Conservation (phyloP, 2,888 invertebrate genomes). For the Oligia strigilis region DNA sequence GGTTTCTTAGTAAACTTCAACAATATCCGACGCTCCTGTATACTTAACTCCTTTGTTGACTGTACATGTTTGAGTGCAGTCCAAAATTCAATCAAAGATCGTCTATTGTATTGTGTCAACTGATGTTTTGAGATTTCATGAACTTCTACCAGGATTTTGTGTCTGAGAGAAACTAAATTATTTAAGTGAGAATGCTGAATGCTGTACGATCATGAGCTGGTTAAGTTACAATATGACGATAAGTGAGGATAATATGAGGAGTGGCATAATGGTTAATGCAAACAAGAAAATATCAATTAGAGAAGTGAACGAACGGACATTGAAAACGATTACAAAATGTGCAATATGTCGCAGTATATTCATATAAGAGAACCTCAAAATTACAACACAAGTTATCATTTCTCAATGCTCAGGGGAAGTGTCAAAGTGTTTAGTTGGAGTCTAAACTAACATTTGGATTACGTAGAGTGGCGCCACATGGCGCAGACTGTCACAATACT, state of each 20-base stretch:
- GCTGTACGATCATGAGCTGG: background rate
- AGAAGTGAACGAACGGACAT: background rate
- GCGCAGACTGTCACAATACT: conserved; percentile 12
- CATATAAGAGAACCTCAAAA: background rate
- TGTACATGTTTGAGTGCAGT: background rate
- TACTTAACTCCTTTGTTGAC: no score
- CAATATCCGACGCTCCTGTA: no score
- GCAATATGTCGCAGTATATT: background rate
- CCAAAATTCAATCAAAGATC: no score
- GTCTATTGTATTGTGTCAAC: no score
- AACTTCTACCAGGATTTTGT: no score
- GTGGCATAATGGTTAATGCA: background rate
- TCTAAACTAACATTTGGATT: background rate
- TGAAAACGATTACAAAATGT: background rate
- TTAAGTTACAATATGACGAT: background rate
- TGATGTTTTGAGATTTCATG: no score
- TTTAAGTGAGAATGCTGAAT: no score
- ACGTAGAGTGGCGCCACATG: background rate
- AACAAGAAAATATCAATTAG: background rate
- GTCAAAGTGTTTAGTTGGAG: conserved; percentile 1
- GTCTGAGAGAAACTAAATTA: no score
- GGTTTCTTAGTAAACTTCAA: no score
- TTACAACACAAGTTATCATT: background rate
- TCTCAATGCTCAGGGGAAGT: background rate
- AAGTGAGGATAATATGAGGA: no score